These are phyloP conservation scores for Atta cephalotes DNA, from an alignment of 1,140 invertebrate genomes.

Conservation along the genomic window DNA sequence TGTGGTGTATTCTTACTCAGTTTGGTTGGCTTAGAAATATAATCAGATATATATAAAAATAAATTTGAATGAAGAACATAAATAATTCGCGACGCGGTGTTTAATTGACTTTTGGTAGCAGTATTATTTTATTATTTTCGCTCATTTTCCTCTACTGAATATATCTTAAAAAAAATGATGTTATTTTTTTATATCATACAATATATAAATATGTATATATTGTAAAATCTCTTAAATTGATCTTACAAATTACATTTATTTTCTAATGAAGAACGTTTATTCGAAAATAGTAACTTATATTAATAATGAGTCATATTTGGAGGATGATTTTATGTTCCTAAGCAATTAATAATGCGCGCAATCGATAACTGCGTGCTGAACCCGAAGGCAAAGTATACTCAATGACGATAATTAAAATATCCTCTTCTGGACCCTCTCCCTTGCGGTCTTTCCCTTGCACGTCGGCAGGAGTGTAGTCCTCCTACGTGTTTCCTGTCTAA, in stretches of 20 bases:
- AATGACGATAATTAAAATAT: constrained; percentile 85
- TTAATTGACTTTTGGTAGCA: not conserved
- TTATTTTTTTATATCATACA: not conserved
- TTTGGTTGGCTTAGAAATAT: constrained; percentile 70
- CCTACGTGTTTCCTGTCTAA: constrained; percentile 85
- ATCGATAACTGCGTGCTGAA: constrained; percentile 80
- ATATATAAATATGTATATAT: not conserved
- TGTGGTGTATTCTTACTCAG: constrained; percentile 84
- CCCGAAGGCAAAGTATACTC: constrained; percentile 77
- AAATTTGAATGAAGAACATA: not conserved
- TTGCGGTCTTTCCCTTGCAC: constrained; percentile 74
- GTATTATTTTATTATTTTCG: not conserved
- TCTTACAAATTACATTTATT: not conserved
- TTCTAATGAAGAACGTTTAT: not conserved
- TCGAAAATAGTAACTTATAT: not conserved
- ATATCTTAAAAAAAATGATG: not conserved
- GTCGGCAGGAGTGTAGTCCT: constrained; percentile 75
- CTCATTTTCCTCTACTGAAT: not conserved
- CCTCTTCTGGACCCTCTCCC: constrained; percentile 78
- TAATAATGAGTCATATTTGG: constrained; percentile 47
- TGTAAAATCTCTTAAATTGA: constrained; percentile 7
- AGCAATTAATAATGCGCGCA: constrained; percentile 83
- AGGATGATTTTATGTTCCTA: constrained; percentile 68
- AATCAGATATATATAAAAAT: constrained; percentile 25
- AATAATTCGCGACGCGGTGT: constrained; percentile 15